Percentiles rank a stretch among this genome's conserved stretches.
Conservation (phyloP, 2,113 vertebrate genomes). For the Natator depressus region DNA sequence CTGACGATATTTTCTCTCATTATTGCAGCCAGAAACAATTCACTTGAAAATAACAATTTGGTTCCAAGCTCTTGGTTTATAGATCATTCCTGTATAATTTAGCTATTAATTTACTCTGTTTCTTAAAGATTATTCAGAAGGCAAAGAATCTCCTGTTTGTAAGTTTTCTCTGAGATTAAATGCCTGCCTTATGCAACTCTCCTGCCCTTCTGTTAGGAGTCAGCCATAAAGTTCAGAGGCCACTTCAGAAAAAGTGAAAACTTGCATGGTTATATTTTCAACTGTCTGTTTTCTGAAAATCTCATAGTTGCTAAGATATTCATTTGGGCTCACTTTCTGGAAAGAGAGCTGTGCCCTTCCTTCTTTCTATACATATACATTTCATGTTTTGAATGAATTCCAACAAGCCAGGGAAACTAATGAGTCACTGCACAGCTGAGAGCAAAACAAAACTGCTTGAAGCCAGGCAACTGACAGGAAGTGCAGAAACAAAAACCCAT, state of each 20-base stretch:
- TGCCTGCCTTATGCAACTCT: not conserved
- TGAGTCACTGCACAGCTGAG: not conserved
- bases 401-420: not conserved
- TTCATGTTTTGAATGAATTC: not conserved
- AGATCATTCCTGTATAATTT: not conserved
- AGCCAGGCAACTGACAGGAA: not conserved
- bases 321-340: not conserved
- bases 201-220: not conserved
- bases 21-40: not conserved
- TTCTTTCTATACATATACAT: not conserved
- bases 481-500: not conserved
- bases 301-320: not conserved
- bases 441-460: not conserved
- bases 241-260: not conserved
- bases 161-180: not conserved
- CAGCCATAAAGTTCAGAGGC: not conserved
- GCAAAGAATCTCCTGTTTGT: not conserved
- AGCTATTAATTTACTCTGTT: not conserved
- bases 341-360: fast-evolving
- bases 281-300: not conserved
- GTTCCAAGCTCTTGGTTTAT: not conserved
- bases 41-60: not conserved
- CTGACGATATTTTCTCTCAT: not conserved
- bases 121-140: not conserved
- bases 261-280: not conserved